Evolutionary conservation across 1,140 invertebrate genomes (phyloP).

Genomic region (Magallana ariakensis): DNA sequence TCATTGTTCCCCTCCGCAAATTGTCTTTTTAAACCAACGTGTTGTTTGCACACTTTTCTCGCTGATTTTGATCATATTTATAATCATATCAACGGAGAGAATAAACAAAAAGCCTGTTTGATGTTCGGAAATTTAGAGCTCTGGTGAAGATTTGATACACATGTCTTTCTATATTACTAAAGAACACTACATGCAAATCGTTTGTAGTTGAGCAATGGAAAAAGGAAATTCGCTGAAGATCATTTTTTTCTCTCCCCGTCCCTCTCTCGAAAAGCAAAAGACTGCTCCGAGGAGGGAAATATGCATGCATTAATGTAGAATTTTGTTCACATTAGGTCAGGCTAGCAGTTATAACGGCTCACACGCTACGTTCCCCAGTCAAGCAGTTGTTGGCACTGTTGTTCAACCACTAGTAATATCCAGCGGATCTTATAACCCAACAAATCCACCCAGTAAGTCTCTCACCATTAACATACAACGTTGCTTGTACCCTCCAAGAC

Average conservation of each 20-base stretch:
- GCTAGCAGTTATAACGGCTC: constrained; percentile 53
- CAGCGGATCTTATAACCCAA: constrained; percentile 43
- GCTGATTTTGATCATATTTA: constrained; percentile 25
- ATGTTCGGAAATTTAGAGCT: constrained; percentile 15
- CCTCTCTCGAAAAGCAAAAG: background rate
- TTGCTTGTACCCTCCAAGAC: too few relatives aligned
- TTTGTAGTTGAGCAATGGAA: background rate
- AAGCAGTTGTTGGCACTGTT: constrained; percentile 55
- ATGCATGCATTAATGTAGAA: constrained; percentile 32
- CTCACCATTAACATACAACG: background rate
- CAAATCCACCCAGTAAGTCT: constrained; percentile 57
- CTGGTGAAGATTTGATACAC: constrained; percentile 29
- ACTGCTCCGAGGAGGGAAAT: background rate
- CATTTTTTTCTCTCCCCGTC: background rate
- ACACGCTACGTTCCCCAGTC: constrained; percentile 52
- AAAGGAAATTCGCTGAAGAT: background rate
- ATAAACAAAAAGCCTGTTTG: constrained; percentile 12
- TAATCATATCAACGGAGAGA: constrained; percentile 17
- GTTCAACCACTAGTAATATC: constrained; percentile 55
- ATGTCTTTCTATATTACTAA: background rate
- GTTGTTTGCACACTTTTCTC: constrained; percentile 25
- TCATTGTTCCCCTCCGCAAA: constrained; percentile 1
- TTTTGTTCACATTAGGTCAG: constrained; percentile 54
- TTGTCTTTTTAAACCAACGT: constrained; percentile 19
- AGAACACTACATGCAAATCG: background rate